Conservation (phyloP, 2,113 vertebrate genomes). For the Oryzias curvinotus region DNA sequence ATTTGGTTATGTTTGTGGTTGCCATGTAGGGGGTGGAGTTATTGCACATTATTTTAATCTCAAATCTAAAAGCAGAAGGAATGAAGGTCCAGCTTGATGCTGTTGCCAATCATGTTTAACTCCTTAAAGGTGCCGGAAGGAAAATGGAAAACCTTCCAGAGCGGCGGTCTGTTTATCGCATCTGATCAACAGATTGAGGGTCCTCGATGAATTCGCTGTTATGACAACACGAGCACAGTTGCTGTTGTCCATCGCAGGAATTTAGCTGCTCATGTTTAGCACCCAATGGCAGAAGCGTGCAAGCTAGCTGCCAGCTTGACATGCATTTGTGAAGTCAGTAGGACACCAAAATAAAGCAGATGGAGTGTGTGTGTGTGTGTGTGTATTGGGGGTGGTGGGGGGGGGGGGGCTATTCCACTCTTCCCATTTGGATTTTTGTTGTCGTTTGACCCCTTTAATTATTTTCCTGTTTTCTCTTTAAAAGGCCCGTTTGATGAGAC, state of each 20-base stretch:
- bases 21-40: no score
- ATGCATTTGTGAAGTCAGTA: slow-evolving; percentile 58
- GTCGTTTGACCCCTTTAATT: slow-evolving; percentile 13
- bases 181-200: slow-evolving; percentile 23
- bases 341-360: slow-evolving; percentile 42
- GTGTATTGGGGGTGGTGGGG: background rate
- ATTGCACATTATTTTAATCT: no score
- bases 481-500: background rate
- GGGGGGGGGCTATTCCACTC: slow-evolving; percentile 26
- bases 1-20: no score
- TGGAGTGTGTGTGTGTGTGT: no score
- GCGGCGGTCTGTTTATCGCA: slow-evolving; percentile 1
- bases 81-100: no score
- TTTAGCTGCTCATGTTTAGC: slow-evolving; percentile 53
- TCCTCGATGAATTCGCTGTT: slow-evolving; percentile 42
- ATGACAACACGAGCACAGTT: slow-evolving; percentile 60
- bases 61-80: no score
- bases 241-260: slow-evolving; percentile 50
- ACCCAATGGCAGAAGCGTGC: slow-evolving; percentile 32
- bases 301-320: slow-evolving; percentile 46
- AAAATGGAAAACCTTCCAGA: no score
- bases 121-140: no score
- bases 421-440: slow-evolving; percentile 30
- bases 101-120: no score
- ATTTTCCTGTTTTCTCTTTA: slow-evolving; percentile 1